Evolutionary conservation across 1,140 invertebrate genomes (phyloP).

Genomic region (Dendroctonus valens): DNA sequence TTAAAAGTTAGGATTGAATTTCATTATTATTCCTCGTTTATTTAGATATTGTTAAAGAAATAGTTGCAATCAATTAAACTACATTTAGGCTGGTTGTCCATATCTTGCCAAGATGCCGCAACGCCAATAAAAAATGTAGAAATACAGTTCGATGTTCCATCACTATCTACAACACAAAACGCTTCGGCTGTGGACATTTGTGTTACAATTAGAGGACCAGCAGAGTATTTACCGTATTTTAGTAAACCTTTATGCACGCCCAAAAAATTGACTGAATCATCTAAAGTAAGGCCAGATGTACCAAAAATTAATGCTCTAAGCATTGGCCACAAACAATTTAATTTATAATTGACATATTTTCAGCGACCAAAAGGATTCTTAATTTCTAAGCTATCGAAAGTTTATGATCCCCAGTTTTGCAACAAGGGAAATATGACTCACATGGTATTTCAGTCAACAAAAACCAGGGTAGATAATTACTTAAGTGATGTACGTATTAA

Average conservation of each 20-base stretch:
- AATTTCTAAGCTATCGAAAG: conserved; percentile 13
- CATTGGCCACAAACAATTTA: neutral
- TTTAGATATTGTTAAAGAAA: neutral
- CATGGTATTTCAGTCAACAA: conserved; percentile 11
- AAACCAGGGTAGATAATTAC: conserved; percentile 9
- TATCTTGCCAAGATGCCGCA: conserved; percentile 10
- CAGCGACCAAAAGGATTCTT: conserved; percentile 20
- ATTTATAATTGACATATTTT: neutral
- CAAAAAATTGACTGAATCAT: neutral
- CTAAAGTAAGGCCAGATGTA: neutral
- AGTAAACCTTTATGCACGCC: conserved; percentile 17
- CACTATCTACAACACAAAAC: neutral
- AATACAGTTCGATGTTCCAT: conserved; percentile 18
- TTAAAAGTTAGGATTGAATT: neutral
- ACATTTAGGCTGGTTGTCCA: conserved; percentile 14
- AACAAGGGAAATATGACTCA: conserved; percentile 9
- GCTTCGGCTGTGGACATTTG: conserved; percentile 16
- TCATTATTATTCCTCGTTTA: neutral
- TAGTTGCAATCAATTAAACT: neutral
- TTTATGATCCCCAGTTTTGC: conserved; percentile 8
- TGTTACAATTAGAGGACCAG: conserved; percentile 24
- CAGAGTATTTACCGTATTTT: conserved; percentile 18
- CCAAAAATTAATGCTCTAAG: neutral
- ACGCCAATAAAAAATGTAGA: conserved; percentile 14
- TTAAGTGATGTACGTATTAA: conserved; percentile 26